Evolutionary conservation across 2,888 invertebrate species (phyloP).

Genomic region (Linnaemya vulpina): DNA sequence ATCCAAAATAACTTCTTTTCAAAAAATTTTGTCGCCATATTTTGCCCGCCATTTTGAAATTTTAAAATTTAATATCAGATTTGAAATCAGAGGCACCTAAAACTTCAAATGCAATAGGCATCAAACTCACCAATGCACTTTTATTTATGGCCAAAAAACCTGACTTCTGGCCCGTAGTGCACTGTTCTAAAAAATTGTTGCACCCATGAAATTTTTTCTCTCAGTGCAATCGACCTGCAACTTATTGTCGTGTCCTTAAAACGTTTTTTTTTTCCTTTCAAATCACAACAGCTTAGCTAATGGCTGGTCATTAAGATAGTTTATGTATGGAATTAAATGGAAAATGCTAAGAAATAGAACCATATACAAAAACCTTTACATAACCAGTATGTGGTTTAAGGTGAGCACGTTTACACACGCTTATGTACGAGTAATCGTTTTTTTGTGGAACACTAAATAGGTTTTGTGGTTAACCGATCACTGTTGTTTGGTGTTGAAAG

Average conservation of each 20-base stretch:
- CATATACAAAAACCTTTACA: not conserved
- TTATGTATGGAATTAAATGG: slow-evolving; percentile 47
- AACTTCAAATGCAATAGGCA: too few species aligned
- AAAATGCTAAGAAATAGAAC: not conserved
- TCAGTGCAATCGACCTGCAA: not conserved
- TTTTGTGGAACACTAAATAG: slow-evolving; percentile 14
- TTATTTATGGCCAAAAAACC: too few species aligned
- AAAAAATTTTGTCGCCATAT: too few species aligned
- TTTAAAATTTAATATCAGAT: too few species aligned
- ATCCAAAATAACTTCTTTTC: too few species aligned
- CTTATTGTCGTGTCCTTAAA: not conserved
- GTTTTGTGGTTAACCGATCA: slow-evolving; percentile 15
- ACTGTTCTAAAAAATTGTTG: too few species aligned
- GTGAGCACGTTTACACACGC: slow-evolving; percentile 3
- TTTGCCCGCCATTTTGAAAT: too few species aligned
- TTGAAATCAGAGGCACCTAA: too few species aligned
- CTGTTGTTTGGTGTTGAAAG: slow-evolving; percentile 15
- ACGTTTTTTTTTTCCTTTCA: not conserved
- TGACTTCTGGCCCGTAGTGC: too few species aligned
- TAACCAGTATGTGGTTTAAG: not conserved
- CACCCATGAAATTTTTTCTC: not conserved
- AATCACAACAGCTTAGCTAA: slow-evolving; percentile 55
- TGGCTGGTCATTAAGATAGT: slow-evolving; percentile 60
- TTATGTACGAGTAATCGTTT: not conserved
- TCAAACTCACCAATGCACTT: too few species aligned